Evolutionary conservation across 2,113 vertebrate species (phyloP).

Genomic region (Hydropotes inermis): DNA sequence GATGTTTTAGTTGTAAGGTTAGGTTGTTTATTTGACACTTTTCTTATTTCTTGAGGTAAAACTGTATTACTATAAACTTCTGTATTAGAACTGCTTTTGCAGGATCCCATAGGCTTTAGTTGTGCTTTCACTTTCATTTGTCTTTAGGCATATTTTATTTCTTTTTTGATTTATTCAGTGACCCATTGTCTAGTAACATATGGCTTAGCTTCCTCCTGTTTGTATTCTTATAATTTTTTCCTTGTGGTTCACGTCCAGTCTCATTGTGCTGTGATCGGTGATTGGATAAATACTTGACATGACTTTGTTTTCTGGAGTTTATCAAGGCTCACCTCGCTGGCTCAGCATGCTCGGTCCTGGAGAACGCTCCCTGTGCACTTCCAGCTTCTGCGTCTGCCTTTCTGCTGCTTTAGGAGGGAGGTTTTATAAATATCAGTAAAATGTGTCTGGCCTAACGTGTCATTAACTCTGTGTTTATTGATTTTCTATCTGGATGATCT

Average conservation of each 20-base stretch:
- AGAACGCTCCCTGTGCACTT: background rate
- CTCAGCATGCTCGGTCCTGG: background rate
- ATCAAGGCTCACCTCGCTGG: background rate
- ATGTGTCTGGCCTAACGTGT: background rate
- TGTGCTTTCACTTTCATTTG: background rate
- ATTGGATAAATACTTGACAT: background rate
- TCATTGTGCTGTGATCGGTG: background rate
- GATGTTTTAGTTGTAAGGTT: background rate
- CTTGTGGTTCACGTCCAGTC: background rate
- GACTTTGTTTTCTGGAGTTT: background rate
- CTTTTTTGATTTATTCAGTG: background rate
- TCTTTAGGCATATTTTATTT: background rate
- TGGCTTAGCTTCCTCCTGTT: background rate
- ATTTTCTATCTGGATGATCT: background rate
- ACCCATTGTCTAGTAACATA: background rate
- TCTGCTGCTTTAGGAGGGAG: background rate
- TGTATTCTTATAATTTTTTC: background rate
- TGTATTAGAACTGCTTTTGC: background rate
- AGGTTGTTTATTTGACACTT: background rate
- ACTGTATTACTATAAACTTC: background rate
- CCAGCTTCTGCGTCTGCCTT: background rate
- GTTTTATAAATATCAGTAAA: background rate
- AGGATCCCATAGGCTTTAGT: background rate
- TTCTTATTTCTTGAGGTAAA: background rate
- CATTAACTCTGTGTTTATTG: background rate